Percentiles rank a stretch among this genome's conserved stretches.
phyloP scores from a whole-genome alignment of 2,113 vertebrate genomes.

The Phocoena phocoena region DNA sequence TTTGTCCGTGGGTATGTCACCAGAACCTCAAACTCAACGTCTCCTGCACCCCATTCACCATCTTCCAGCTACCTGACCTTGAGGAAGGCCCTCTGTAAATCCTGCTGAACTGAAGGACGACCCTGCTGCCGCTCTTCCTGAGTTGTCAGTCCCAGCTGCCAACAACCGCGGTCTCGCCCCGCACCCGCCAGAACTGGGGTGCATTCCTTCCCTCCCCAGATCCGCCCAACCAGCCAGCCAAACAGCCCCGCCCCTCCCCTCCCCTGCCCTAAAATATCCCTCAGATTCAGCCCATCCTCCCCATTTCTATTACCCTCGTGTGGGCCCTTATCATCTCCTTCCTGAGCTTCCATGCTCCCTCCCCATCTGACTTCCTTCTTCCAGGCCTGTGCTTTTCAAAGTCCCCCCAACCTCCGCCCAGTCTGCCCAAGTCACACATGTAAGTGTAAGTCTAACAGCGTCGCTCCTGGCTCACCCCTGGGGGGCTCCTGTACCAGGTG shows the following conservation, averaged over 20 bases:
- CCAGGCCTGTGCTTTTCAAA: not conserved
- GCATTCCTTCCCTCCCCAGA: not conserved
- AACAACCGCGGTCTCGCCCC: not conserved
- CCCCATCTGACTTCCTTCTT: not conserved
- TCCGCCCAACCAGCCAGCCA: not conserved
- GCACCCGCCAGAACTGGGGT: not conserved
- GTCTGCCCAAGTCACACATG: accelerated
- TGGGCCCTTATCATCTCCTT: not conserved
- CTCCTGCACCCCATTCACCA: not conserved
- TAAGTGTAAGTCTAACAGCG: not conserved
- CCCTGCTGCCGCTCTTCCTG: not conserved
- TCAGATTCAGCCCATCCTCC: not conserved
- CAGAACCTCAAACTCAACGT: not conserved
- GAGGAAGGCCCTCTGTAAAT: not conserved
- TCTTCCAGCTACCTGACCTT: not conserved
- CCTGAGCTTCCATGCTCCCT: not conserved
- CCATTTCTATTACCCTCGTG: not conserved
- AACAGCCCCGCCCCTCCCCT: not conserved
- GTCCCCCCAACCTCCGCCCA: not conserved
- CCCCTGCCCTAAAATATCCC: not conserved
- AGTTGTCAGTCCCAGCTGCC: not conserved
- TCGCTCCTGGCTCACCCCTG: not conserved
- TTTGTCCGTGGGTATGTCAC: not conserved
- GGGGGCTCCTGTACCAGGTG: not conserved
- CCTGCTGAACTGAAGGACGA: not conserved